Evolutionary conservation across 2,797 vertebrate genomes (phyloP).

Genomic region (Meriones psammophilus): DNA sequence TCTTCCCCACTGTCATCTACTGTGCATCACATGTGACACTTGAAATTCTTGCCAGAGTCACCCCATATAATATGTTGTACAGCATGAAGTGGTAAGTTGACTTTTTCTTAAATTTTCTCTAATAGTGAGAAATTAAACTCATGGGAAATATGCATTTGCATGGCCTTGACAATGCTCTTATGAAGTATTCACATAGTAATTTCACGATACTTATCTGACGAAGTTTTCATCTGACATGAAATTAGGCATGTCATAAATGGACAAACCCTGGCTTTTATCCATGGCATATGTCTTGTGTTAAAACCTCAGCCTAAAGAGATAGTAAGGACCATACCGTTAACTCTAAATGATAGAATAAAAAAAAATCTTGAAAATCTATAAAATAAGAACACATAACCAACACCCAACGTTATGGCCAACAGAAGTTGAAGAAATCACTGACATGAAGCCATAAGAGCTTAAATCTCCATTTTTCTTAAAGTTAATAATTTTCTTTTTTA

Average conservation of each 20-base stretch:
- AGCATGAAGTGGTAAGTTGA: not conserved
- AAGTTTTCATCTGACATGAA: slow-evolving; percentile 1
- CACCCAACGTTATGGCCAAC: not conserved
- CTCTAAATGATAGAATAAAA: not conserved
- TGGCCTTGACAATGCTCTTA: not conserved
- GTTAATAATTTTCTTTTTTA: not conserved
- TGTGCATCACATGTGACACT: not conserved
- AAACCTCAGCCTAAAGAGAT: not conserved
- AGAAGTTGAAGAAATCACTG: not conserved
- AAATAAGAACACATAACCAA: not conserved
- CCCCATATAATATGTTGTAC: not conserved
- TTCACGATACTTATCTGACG: not conserved
- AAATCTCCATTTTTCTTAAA: not conserved
- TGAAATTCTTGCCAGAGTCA: slow-evolving; percentile 12
- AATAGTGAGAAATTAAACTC: not conserved
- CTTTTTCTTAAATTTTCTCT: slow-evolving; percentile 53
- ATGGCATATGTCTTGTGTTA: not conserved
- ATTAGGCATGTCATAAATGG: not conserved
- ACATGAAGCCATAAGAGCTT: not conserved
- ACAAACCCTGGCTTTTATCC: not conserved
- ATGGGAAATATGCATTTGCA: not conserved
- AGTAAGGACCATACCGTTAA: not conserved
- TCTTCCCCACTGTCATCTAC: not conserved
- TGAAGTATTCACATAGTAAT: not conserved
- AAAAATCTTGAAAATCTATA: not conserved